A percentile compares a stretch with the other conserved stretches of the same genome.
phyloP scores from a whole-genome alignment of 2,888 invertebrate species.

The Kuschelorhynchus macadamiae region DNA sequence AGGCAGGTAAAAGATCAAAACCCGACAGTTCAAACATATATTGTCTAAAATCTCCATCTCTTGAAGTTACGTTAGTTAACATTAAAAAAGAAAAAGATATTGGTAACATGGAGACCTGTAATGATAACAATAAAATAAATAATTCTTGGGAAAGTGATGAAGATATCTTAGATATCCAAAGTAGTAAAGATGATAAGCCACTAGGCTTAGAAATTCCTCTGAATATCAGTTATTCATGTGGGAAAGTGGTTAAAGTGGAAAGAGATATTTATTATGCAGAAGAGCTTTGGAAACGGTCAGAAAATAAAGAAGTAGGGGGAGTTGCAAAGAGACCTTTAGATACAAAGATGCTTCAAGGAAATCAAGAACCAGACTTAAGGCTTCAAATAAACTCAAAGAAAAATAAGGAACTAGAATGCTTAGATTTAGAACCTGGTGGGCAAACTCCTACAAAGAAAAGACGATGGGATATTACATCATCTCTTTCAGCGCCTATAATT shows the following conservation, averaged over 20 bases:
- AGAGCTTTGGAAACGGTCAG: slow-evolving; percentile 11
- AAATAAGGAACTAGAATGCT: no score
- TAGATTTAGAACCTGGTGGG: background rate
- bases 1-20: slow-evolving; percentile 6
- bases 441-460: slow-evolving; percentile 37
- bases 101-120: slow-evolving; percentile 56
- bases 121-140: slow-evolving; percentile 52
- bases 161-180: slow-evolving; percentile 52
- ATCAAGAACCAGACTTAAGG: no score
- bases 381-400: no score
- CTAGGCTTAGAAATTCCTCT: slow-evolving; percentile 57
- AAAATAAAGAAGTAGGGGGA: slow-evolving; percentile 34
- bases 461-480: slow-evolving; percentile 52
- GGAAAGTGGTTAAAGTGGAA: slow-evolving; percentile 51
- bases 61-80: slow-evolving; percentile 41
- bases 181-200: background rate
- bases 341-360: background rate
- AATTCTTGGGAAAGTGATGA: slow-evolving; percentile 62
- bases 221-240: slow-evolving; percentile 55
- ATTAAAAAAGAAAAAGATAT: slow-evolving; percentile 52
- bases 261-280: slow-evolving; percentile 46
- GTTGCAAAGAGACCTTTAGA: slow-evolving; percentile 52
- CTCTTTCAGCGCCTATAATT: slow-evolving; percentile 27
- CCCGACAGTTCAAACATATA: background rate
- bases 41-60: background rate